Percentiles rank a stretch among this genome's conserved stretches.
Evolutionary conservation across 2,888 invertebrate genomes (phyloP).

Genomic region (Mesochorus sp.): DNA sequence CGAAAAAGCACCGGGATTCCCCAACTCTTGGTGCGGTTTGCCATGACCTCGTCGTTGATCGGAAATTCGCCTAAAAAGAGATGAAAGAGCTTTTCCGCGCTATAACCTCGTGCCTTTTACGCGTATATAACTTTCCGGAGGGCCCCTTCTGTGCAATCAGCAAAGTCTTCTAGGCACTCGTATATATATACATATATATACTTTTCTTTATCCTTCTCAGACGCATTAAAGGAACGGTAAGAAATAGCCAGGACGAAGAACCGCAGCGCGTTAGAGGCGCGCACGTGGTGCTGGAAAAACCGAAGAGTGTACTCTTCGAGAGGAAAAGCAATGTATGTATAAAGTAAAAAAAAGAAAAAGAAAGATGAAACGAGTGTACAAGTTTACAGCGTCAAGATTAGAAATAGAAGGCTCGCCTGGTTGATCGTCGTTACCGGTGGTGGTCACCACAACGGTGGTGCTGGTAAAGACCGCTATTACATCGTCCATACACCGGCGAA

Average conservation of each 20-base stretch:
- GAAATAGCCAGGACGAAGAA: conserved; percentile 31
- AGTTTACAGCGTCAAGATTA: conserved; percentile 30
- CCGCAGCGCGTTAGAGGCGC: conserved; percentile 14
- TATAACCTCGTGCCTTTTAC: conserved; percentile 7
- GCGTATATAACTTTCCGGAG: not conserved
- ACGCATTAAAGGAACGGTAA: no score
- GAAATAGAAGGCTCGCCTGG: conserved; percentile 37
- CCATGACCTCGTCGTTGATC: conserved; percentile 30
- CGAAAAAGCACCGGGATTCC: not conserved
- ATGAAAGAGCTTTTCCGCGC: conserved; percentile 39
- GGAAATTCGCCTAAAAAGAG: conserved; percentile 6
- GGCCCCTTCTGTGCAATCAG: not conserved
- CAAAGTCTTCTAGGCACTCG: not conserved
- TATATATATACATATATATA: not conserved
- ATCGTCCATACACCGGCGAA: conserved; percentile 66
- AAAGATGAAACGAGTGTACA: not conserved
- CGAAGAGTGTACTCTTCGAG: conserved; percentile 2
- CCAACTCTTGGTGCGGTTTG: conserved; percentile 25
- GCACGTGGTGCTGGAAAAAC: not conserved
- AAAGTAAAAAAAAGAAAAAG: not conserved
- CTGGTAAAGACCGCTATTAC: conserved; percentile 70
- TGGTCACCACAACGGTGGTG: conserved; percentile 51
- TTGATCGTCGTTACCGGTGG: conserved; percentile 59
- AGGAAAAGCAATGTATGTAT: not conserved
- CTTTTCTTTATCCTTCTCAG: no score